Base-by-base conservation (phyloP, 1,140 invertebrate species). In the Melipona quadrifasciata region DNA sequence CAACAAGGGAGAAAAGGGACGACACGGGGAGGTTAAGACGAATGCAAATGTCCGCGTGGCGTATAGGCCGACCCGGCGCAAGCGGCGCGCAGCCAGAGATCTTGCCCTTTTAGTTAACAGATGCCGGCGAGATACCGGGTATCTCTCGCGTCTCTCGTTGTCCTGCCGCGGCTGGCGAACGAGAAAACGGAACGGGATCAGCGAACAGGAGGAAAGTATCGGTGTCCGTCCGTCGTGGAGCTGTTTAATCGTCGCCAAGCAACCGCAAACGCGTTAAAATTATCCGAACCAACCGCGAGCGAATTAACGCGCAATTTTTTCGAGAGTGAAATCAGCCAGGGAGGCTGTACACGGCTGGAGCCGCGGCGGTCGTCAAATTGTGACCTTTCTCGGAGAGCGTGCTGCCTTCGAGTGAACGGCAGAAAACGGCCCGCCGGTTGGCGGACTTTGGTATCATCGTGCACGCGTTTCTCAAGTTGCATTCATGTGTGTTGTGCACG, bases 101-200 rank as follows among this genome's bases (percentile, higher is more conserved):
- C 89, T 91, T 88, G 85, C 86, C 90, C 91, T 94, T 94, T 94
- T 93, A 93, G 91, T 91, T 91, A 92, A 87, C 90, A 93, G 93
- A 94, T 94, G 93, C 93, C 93, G 93, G 39, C 93, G 84, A 91
- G 93, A 94, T 92, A 92, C 73, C 64, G n/a, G 5, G 27, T 34
- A 72, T 84, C 80, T 86, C 58, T 77, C 65, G 31, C 55, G 71
- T 74, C 39, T 47, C 39, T 47, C 39, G 39, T 77, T 16, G 64
- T 84, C 71, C 72, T 73, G 39, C 24, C 24, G 2, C 24, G 11
- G 27, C 55, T 34, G 68, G 39, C 39, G 21, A 73, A 55, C 34
- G 24, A 39, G 78, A 87, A 86, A 89, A 89, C 58, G 31, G 71
- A 77, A 83, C 68, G 2, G 31, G 78, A 79, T 61, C 51, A 58